phyloP scores from a whole-genome alignment of 2,113 vertebrate species.

The Egretta garzetta region DNA sequence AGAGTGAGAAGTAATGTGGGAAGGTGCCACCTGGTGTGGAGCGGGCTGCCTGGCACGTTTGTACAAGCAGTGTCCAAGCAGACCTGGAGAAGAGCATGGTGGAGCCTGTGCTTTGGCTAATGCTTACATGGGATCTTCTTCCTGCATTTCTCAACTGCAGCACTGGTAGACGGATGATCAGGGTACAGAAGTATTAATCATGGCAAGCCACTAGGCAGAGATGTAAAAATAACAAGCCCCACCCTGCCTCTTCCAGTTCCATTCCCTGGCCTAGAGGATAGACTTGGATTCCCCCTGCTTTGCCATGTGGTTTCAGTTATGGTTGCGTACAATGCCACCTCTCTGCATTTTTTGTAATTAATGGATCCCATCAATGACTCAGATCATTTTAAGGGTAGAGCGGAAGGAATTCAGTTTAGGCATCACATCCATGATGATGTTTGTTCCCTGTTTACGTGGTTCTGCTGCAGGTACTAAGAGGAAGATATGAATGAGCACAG shows the following conservation, averaged over 20 bases:
- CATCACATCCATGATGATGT: not conserved
- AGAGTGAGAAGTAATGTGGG: not conserved
- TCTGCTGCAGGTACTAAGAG: not conserved
- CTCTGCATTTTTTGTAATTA: not conserved
- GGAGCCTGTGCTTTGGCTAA: not conserved
- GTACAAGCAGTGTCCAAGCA: not conserved
- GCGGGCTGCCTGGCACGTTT: not conserved
- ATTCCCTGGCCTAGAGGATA: not conserved
- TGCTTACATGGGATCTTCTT: not conserved
- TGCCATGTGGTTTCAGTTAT: not conserved
- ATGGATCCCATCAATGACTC: not conserved
- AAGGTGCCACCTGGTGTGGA: not conserved
- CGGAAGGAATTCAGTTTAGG: not conserved
- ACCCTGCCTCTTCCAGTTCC: not conserved
- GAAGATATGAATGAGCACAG: not conserved
- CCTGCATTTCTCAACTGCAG: not conserved
- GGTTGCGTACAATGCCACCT: not conserved
- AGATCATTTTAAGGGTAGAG: not conserved
- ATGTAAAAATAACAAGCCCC: not conserved
- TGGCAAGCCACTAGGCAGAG: not conserved
- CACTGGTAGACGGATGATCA: not conserved
- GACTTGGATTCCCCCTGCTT: not conserved
- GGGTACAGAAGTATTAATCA: not conserved
- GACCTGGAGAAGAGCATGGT: not conserved
- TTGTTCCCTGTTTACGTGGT: not conserved